Conservation (phyloP, 2,113 vertebrate species). For the Parotia lawesii region DNA sequence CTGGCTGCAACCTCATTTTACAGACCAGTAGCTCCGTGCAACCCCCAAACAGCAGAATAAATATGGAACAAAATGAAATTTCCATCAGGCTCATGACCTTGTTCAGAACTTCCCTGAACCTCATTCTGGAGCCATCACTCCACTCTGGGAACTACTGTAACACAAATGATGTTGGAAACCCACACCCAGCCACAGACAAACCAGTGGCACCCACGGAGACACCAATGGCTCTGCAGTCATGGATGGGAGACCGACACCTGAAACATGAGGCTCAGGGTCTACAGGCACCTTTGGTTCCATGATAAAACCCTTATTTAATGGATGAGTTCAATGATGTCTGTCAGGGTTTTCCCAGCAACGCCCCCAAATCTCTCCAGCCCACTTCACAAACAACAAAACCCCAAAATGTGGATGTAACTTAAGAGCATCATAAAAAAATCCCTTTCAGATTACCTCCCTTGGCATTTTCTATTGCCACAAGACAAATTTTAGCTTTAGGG, state of each 20-base stretch:
- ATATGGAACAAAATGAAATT: slow-evolving; percentile 22
- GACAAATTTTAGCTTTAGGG: background rate
- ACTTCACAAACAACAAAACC: background rate
- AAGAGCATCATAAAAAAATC: background rate
- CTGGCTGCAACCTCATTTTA: slow-evolving; percentile 29
- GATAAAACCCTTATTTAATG: background rate
- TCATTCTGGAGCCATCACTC: slow-evolving; percentile 5
- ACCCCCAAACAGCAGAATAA: slow-evolving; percentile 31
- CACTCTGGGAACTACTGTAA: background rate
- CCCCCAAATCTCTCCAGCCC: background rate
- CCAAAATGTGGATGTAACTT: background rate
- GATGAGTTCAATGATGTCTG: accelerated
- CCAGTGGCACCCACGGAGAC: accelerated
- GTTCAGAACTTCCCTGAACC: background rate
- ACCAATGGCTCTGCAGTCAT: accelerated
- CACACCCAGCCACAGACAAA: background rate
- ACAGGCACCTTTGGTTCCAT: background rate
- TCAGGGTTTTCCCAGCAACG: background rate
- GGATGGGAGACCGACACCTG: background rate
- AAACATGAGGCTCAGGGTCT: background rate
- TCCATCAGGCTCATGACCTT: background rate
- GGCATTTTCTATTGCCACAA: background rate
- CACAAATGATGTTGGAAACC: background rate
- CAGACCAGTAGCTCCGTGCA: background rate
- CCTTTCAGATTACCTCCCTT: background rate